Evolutionary conservation across 2,888 invertebrate species (phyloP).

Genomic region (Amphimallon solstitiale): DNA sequence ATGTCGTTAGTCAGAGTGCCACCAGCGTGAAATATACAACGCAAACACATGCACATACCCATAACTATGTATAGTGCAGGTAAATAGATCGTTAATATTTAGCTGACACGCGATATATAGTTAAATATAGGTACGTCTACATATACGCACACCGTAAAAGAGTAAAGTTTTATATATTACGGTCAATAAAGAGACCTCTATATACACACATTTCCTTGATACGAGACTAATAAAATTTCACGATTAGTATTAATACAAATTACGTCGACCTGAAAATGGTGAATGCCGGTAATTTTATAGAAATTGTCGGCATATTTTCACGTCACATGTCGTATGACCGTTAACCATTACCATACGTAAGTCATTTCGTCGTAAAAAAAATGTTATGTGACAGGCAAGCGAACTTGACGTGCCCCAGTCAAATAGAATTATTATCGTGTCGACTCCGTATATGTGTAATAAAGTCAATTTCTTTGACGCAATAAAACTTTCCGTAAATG

Average conservation of each 20-base stretch:
- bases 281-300: conserved; percentile 10
- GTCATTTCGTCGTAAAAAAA: not conserved
- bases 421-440: not conserved
- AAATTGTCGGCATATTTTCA: conserved; percentile 7
- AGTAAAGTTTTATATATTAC: too few species aligned
- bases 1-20: not conserved
- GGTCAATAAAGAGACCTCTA: too few species aligned
- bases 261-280: conserved; percentile 8
- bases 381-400: not conserved
- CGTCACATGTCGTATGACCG: conserved; percentile 6
- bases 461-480: too few species aligned
- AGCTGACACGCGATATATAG: not conserved
- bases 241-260: conserved; percentile 34
- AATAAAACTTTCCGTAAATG: too few species aligned
- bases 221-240: conserved; percentile 19
- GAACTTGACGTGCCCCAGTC: conserved; percentile 7
- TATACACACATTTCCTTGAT: not conserved
- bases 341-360: conserved; percentile 13
- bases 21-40: conserved; percentile 3
- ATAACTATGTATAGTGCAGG: not conserved
- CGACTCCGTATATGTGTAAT: too few species aligned
- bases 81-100: conserved; percentile 1
- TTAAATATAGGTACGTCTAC: too few species aligned
- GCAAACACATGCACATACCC: not conserved
- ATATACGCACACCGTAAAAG: too few species aligned